Base-by-base conservation (phyloP, 1,140 invertebrate species). In the Cataglyphis hispanica region DNA sequence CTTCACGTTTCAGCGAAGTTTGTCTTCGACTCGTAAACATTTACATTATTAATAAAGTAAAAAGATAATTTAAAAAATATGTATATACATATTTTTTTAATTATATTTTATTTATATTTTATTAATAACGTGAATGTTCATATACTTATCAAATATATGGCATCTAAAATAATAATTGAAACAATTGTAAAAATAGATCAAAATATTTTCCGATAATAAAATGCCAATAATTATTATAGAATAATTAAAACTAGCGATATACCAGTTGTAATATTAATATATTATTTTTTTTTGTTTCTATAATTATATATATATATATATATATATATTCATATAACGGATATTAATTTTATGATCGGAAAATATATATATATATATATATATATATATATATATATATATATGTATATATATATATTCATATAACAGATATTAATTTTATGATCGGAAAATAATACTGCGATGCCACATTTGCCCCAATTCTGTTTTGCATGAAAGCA, bases 131-230 rank as follows among this genome's bases (percentile, higher is more conserved):
- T 43, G 11, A 43, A 43, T 43, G 1, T 43, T 43, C 40, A 43
- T 43, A 43, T 13, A 11, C 7, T 43, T 43, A 43, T 43, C 10
- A 43, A 2, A 43, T 31, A 50, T 53, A 13, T 50, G 27, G 0
- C 1, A 40, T n/a, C 0, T 37, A 53, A 69, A 60, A 19, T 53
- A 53, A 64, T 63, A 77, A 80, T 80, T 56, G 1, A 27, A 46
- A 22, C 37, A 34, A 64, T 43, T 43, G 10, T 64, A 64, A 63
- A 19, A 0, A 1, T 27, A 34, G 75, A 0, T 7, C 3, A 8
- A 16, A 75, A 40, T 69, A 80, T 4, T 69, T 56, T 69, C 11
- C 22, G 56, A 67, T 40, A 11, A 77, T 64, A 46, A 80, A 13
- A 56, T 40, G 1, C 40, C 27, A 22, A 69, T 22, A 40, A 0